Base-by-base conservation (phyloP, 2,888 invertebrate genomes). In the Acanthoscelides obtectus region DNA sequence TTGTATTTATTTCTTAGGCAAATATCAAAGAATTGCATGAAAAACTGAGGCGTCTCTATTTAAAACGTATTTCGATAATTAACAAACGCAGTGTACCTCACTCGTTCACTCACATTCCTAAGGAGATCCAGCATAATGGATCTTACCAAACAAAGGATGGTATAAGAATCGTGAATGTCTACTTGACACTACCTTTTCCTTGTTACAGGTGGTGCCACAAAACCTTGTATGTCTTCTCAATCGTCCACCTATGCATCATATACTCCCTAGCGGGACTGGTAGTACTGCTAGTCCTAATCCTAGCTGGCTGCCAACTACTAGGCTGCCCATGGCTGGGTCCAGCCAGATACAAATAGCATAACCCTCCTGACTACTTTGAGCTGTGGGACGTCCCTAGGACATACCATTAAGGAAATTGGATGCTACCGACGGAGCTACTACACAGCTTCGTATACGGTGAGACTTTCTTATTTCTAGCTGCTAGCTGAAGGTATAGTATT, bases 221-320 rank as follows among this genome's bases (percentile, higher is more conserved):
- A 76, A 92, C 92, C 0, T 88, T 95, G 25, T 95, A 94, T 84
- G 88, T 93, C 80, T 94, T 94, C 83, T 89, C 93, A 0, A 81
- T 94, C 72, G 90, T 92, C 64, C 94, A 94, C 81, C 88, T 94
- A 0, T 88, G 89, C 72, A 88, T 93, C 22, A 88, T 92, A 66
- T 94, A 94, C 87, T 88, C 89, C 0, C 86, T 92, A 5, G 79
- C 92, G 19, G 87, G 87, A 0, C 81, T 89, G 22, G 80, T 91
- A 69, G 76, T 90, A n/a, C 78, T 91, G 64, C 82, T 92, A 12
- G 84, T 90, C 3, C 77, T 92, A 67, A 87, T 89, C 2, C 85
- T 93, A 66, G 88, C 91, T 19, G 86, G 90, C 66, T 92, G 92
- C 83, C 92, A 92, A 87, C 86, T 92, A 81, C 89, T 92, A 87